phyloP scores from a whole-genome alignment of 2,888 invertebrate genomes.

The Phymatocera aterrima region DNA sequence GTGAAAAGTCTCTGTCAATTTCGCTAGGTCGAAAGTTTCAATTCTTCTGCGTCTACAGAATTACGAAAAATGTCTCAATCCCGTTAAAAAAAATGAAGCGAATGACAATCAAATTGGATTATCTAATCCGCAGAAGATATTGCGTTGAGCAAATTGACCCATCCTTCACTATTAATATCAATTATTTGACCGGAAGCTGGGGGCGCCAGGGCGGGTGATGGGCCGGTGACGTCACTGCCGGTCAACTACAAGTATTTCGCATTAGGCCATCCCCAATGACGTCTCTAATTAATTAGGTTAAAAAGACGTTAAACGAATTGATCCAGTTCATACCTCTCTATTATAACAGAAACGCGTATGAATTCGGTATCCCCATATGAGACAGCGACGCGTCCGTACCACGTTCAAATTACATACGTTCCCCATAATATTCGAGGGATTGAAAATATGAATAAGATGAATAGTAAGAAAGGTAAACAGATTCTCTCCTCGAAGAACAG shows the following conservation, averaged over 20 bases:
- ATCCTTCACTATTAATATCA: conserved; percentile 69
- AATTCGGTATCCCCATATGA: not conserved
- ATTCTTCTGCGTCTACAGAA: not conserved
- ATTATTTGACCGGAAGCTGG: conserved; percentile 68
- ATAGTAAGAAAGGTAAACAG: conserved; percentile 46
- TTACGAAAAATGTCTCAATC: not conserved
- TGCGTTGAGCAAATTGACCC: conserved; percentile 39
- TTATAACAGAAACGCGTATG: not conserved
- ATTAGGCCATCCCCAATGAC: conserved; percentile 60
- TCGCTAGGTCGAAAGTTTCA: not conserved
- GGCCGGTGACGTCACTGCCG: conserved; percentile 71
- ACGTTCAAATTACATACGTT: not conserved
- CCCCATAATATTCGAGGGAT: not conserved
- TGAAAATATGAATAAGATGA: conserved; percentile 13
- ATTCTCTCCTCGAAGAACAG: conserved; percentile 50
- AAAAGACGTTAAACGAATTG: conserved; percentile 72
- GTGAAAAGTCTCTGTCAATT: not conserved
- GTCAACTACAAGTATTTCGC: conserved; percentile 74
- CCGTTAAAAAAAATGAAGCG: not conserved
- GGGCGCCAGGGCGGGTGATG: conserved; percentile 59
- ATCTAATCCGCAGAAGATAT: conserved; percentile 29
- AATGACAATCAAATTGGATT: conserved; percentile 31
- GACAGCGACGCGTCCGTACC: not conserved
- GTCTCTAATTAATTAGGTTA: conserved; percentile 71
- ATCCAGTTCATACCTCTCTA: conserved; percentile 49